Percentiles rank a stretch among this genome's conserved stretches.
Evolutionary conservation across 2,113 vertebrate genomes (phyloP).

Genomic region (Hypanus sabinus): DNA sequence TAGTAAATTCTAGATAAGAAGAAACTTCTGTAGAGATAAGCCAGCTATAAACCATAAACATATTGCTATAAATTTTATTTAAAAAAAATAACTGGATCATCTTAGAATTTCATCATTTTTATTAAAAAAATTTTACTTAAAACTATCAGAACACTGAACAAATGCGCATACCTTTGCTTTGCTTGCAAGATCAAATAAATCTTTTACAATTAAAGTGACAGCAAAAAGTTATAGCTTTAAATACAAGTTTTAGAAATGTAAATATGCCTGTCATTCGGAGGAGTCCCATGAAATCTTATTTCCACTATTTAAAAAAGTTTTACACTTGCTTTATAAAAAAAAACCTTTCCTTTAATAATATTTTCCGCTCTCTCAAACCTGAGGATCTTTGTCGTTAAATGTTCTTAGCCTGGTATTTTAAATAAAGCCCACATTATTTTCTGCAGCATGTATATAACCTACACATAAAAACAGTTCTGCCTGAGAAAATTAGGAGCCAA

Average conservation of each 20-base stretch:
- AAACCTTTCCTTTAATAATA: not conserved
- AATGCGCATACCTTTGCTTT: not conserved
- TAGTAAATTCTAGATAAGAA: not conserved
- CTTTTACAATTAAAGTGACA: not conserved
- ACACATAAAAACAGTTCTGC: not conserved
- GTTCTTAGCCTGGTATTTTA: not conserved
- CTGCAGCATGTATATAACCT: not conserved
- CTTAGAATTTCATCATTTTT: not conserved
- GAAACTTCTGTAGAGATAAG: not conserved
- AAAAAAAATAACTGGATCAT: not conserved
- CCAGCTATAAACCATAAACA: not conserved
- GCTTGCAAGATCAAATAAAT: not conserved
- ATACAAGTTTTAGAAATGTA: not conserved
- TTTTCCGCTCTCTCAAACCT: not conserved
- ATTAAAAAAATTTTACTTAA: not conserved
- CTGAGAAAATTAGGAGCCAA: not conserved
- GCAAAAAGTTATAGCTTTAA: not conserved
- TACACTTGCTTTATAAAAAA: not conserved
- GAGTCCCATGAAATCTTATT: no score
- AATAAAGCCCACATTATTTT: not conserved
- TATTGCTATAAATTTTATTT: no score
- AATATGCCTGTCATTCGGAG: no score
- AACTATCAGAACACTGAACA: not conserved
- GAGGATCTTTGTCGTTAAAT: not conserved
- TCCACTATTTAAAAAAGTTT: no score